Evolutionary conservation across 2,888 invertebrate species (phyloP), one percentile per base, ranked within the genome.

Genomic region (Didymodactylos carnosus): DNA sequence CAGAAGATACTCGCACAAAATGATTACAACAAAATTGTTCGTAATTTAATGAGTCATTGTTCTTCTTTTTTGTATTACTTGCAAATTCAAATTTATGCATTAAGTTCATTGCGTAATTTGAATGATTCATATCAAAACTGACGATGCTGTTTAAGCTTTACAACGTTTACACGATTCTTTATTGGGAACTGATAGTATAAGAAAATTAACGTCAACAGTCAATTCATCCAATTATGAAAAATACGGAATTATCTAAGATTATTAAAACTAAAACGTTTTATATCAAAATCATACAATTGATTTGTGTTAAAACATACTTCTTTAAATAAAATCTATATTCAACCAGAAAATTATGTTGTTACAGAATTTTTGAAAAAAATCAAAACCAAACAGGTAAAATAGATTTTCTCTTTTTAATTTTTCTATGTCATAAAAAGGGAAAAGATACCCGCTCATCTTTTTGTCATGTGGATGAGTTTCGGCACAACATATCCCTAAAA

Each of bases 1-100:
- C 97, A 0, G 97, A 97, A 83, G 97, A 98, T 83, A n/a, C n/a
- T n/a, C n/a, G n/a, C n/a, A n/a, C n/a, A 98, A 98, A 85, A 93
- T 94, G 88, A 87, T 95, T 75, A 89, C 98, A 87, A 72, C 25
- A 25, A 14, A n/a, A 46, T 46, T 4, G n/a, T 23, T n/a, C 19
- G 19, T 43, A 19, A 23, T 49, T 23, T 4, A 49, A 3, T 10
- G 25, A 23, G 10, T 4, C 0, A 29, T 19, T 70, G 13, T 25
- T 10, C n/a, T 29, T 43, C 11, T 49, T 46, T 39, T 27, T 27
- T 13, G n/a, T 49, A 78, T 70, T 84, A 93, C 90, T 87, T 94
- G 11, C 94, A 94, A 88, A 89, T 92, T 72, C 91, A 90, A 81
- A 86, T 92, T 53, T 92, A 93, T 62, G 16, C 62, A 62, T 62